Evolutionary conservation across 2,797 vertebrate species (phyloP).

Genomic region (Spinus pinus): DNA sequence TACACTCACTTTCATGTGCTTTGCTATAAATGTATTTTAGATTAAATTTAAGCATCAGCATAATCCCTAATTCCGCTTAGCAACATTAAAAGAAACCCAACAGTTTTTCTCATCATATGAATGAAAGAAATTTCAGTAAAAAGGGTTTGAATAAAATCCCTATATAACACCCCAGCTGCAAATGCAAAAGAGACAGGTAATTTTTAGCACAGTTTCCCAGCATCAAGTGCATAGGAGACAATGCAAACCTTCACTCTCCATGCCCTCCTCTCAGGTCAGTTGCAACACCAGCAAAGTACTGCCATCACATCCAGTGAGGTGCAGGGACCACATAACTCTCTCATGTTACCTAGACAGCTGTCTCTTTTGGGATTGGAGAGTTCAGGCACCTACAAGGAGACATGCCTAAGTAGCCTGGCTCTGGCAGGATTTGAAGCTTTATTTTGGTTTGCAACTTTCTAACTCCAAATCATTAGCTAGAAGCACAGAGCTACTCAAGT

Average conservation of each 20-base stretch:
- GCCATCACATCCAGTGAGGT: background rate
- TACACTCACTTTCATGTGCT: background rate
- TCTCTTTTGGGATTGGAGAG: background rate
- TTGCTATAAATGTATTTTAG: background rate
- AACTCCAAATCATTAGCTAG: background rate
- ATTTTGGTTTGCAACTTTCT: background rate
- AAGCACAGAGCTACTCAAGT: background rate
- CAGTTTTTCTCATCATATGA: background rate
- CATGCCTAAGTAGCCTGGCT: background rate
- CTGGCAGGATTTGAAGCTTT: background rate
- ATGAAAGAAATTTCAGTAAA: background rate
- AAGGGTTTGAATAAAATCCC: background rate
- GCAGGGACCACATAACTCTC: background rate
- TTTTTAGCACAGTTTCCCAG: background rate
- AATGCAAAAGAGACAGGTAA: background rate
- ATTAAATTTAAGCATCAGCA: background rate
- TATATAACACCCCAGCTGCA: background rate
- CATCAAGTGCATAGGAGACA: background rate
- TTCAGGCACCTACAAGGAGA: background rate
- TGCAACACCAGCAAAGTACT: background rate
- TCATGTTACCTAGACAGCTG: background rate
- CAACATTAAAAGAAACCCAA: background rate
- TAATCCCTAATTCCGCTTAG: background rate
- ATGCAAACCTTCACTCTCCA: background rate
- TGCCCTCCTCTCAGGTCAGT: background rate